These are phyloP conservation scores for Chironomus riparius DNA, from an alignment of 2,888 invertebrate species.

Conservation along the genomic window DNA sequence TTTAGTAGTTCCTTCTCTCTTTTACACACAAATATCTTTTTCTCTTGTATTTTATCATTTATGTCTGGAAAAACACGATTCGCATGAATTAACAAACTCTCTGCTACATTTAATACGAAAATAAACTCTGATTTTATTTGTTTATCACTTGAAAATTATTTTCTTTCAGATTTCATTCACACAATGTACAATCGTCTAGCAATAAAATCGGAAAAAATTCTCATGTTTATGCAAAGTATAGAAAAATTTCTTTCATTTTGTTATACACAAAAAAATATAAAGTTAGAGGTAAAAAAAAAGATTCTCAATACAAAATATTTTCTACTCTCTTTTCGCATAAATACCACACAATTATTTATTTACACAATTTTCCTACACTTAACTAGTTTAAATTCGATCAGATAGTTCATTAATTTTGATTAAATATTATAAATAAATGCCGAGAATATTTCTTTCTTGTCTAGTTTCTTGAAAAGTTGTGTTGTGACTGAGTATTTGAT, in stretches of 20 bases:
- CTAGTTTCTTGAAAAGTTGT: no score
- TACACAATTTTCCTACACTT: background rate
- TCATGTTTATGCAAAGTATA: constrained; percentile 4
- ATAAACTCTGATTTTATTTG: background rate
- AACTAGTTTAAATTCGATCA: constrained; percentile 11
- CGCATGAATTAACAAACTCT: background rate
- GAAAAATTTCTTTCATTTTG: constrained; percentile 16
- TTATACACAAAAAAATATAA: background rate
- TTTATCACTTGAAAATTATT: background rate
- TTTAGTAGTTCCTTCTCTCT: background rate
- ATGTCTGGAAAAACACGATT: constrained; percentile 1
- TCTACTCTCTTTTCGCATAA: background rate
- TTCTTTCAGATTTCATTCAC: background rate
- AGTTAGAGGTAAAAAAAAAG: background rate
- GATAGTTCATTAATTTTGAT: background rate
- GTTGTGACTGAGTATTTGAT: no score
- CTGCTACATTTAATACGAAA: background rate
- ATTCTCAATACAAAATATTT: background rate
- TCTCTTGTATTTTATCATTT: background rate
- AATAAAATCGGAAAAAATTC: background rate
- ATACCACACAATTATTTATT: background rate
- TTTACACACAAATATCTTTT: background rate
- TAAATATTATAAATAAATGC: constrained; percentile 14
- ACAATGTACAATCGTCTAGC: background rate
- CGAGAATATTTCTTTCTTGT: background rate